These are phyloP conservation scores for Leptestheria dahalacensis DNA, from an alignment of 1,140 invertebrate species.

Conservation along the genomic window DNA sequence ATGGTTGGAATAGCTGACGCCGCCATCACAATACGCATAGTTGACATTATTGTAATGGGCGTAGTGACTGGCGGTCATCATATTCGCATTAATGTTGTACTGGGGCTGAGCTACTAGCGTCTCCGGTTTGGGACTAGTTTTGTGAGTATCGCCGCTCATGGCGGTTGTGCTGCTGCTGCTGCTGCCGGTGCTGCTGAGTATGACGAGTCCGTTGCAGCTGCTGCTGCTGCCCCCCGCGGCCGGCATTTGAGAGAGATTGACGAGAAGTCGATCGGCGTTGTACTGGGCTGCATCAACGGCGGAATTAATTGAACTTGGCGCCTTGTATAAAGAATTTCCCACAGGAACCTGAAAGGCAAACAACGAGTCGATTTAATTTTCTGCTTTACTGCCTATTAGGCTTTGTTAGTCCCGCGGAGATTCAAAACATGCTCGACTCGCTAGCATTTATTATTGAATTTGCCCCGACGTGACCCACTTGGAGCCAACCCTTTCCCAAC, in stretches of 20 bases:
- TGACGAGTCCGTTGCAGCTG: neutral
- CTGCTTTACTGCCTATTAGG: neutral
- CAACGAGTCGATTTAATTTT: neutral
- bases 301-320: neutral
- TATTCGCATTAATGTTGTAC: no score
- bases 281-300: neutral
- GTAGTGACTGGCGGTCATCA: neutral
- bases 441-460: neutral
- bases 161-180: neutral
- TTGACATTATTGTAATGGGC: neutral
- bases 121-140: no score
- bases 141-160: no score
- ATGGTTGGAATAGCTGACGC: neutral
- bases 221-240: no score
- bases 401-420: neutral
- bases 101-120: no score
- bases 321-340: neutral
- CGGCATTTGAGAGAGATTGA: neutral
- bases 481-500: no score
- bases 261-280: neutral
- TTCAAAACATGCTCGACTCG: neutral
- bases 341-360: neutral
- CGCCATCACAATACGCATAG: neutral
- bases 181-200: neutral
- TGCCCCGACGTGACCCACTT: neutral